Conservation (phyloP, 2,888 invertebrate genomes). For the Tipula unca region DNA sequence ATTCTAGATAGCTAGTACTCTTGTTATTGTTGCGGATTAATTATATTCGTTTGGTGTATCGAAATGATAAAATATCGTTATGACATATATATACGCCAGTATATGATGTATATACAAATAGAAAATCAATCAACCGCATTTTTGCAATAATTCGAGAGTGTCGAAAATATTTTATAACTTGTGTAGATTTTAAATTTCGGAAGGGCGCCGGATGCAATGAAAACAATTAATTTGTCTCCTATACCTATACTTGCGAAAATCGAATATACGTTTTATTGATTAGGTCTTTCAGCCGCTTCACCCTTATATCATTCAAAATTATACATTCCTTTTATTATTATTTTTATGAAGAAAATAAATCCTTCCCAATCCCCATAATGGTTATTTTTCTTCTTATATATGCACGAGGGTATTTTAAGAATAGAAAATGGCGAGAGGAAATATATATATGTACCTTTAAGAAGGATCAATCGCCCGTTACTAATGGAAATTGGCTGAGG, state of each 20-base stretch:
- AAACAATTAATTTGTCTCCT: no score
- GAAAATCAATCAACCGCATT: not conserved
- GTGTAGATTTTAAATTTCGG: not conserved
- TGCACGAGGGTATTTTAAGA: not conserved
- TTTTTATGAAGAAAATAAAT: not conserved
- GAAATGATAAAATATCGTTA: not conserved
- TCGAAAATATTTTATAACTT: not conserved
- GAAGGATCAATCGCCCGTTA: not conserved
- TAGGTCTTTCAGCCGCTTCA: not conserved
- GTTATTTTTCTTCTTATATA: not conserved
- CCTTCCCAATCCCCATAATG: not conserved
- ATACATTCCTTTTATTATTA: not conserved
- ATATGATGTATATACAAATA: not conserved
- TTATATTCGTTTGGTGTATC: not conserved
- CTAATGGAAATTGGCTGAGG: not conserved
- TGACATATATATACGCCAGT: not conserved
- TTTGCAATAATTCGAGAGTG: not conserved
- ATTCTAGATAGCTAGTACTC: no score
- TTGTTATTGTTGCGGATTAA: not conserved
- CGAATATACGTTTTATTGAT: not conserved
- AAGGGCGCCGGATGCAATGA: not conserved
- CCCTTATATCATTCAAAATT: not conserved
- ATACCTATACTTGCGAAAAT: no score
- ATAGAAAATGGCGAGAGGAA: not conserved
- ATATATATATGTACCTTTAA: not conserved